phyloP scores from a whole-genome alignment of 1,140 invertebrate species.

The Mylabris phalerata region DNA sequence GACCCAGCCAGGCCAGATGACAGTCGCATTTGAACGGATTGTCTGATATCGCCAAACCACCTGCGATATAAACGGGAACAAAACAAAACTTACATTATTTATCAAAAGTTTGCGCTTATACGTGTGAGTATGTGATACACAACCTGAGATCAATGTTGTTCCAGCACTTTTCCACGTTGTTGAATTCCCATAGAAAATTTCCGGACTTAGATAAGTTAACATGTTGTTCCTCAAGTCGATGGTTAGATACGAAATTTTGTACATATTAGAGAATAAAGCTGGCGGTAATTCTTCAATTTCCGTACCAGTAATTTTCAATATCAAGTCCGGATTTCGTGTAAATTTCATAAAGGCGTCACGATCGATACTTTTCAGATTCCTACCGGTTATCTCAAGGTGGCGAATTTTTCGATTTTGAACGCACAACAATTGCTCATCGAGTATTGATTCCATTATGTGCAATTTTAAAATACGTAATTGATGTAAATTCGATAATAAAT shows the following conservation, averaged over 20 bases:
- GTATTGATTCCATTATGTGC: constrained; percentile 60
- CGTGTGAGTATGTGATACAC: constrained; percentile 19
- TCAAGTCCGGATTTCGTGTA: constrained; percentile 57
- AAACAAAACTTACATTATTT: not conserved
- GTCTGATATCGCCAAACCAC: constrained; percentile 72
- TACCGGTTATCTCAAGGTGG: constrained; percentile 71
- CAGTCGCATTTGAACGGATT: constrained; percentile 84
- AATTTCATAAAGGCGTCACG: constrained; percentile 64
- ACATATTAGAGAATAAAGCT: constrained; percentile 67
- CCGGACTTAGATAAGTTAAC: constrained; percentile 69
- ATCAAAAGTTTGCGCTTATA: not conserved
- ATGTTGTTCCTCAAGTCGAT: constrained; percentile 76
- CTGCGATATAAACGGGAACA: constrained; percentile 43
- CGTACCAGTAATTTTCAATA: constrained; percentile 68
- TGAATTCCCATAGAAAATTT: constrained; percentile 75
- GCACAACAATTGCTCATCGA: constrained; percentile 65
- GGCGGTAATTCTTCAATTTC: constrained; percentile 67
- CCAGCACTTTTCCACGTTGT: constrained; percentile 77
- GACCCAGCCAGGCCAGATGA: constrained; percentile 79
- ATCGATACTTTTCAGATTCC: constrained; percentile 58
- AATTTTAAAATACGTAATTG: constrained; percentile 46
- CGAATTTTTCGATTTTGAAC: constrained; percentile 67
- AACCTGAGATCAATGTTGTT: constrained; percentile 70
- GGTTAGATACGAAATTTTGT: constrained; percentile 70
- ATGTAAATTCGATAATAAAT: constrained; percentile 48